Conservation (phyloP, 2,888 invertebrate genomes). For the Eueremaeus valkanovi region DNA sequence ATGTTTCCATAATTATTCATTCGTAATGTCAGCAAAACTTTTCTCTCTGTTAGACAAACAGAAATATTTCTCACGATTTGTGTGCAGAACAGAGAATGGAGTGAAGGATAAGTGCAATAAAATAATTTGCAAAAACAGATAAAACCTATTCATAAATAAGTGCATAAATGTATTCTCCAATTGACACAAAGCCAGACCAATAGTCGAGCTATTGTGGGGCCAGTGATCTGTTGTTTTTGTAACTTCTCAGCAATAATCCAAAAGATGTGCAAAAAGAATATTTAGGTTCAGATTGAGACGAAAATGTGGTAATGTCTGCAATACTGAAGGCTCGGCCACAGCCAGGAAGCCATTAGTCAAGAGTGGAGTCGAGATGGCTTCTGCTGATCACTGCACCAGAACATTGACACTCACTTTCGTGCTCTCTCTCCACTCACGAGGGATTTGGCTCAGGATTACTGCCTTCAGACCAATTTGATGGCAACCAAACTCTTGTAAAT, state of each 20-base stretch:
- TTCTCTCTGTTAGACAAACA: not conserved
- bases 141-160: conserved; percentile 5
- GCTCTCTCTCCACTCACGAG: not conserved
- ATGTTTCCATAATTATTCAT: conserved; percentile 10
- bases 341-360: conserved; percentile 27
- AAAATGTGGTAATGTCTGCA: not conserved
- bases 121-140: conserved; percentile 4
- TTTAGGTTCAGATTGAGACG: not conserved
- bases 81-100: not conserved
- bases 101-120: not conserved
- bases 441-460: conserved; percentile 8
- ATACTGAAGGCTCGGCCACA: not conserved
- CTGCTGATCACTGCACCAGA: not conserved
- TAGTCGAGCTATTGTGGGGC: not conserved
- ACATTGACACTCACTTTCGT: not conserved
- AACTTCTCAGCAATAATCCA: not conserved
- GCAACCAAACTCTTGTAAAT: not conserved
- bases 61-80: conserved; percentile 1
- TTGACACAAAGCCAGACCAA: not conserved
- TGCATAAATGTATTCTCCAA: not conserved
- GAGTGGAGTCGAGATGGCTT: conserved; percentile 23
- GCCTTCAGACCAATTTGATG: conserved; percentile 26
- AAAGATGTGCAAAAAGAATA: not conserved
- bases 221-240: not conserved
- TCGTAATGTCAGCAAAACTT: not conserved